phyloP scores from a whole-genome alignment of 2,113 vertebrate species.

The Harpagus bidentatus region DNA sequence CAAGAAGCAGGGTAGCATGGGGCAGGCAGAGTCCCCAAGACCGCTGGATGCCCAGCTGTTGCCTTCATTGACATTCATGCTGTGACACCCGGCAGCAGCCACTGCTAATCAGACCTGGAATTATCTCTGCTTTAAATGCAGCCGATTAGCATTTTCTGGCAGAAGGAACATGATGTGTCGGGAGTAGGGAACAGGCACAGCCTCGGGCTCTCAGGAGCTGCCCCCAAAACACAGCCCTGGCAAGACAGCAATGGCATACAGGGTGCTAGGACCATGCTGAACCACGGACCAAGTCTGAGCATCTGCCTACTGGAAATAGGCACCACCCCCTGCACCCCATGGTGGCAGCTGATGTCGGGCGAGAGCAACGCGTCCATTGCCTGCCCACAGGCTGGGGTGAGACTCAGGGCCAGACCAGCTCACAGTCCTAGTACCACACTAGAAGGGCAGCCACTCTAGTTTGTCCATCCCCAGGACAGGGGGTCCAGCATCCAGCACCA shows the following conservation, averaged over 20 bases:
- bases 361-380: not conserved
- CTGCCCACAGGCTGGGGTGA: not conserved
- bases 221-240: not conserved
- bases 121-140: conserved; percentile 33
- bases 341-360: not conserved
- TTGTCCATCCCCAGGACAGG: not conserved
- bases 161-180: not conserved
- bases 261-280: not conserved
- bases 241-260: not conserved
- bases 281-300: not conserved
- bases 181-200: not conserved
- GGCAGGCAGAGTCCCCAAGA: not conserved
- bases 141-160: conserved; percentile 51
- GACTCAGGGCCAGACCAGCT: not conserved
- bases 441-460: not conserved
- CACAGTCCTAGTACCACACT: accelerated
- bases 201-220: not conserved
- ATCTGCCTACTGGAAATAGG: accelerated
- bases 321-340: not conserved
- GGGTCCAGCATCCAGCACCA: accelerated
- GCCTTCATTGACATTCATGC: conserved; percentile 22
- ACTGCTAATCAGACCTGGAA: conserved; percentile 48
- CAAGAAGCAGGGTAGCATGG: not conserved
- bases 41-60: accelerated
- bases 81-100: not conserved